phyloP scores from a whole-genome alignment of 92 coral and sea anemone genomes.

The Paramuricea clavata region DNA sequence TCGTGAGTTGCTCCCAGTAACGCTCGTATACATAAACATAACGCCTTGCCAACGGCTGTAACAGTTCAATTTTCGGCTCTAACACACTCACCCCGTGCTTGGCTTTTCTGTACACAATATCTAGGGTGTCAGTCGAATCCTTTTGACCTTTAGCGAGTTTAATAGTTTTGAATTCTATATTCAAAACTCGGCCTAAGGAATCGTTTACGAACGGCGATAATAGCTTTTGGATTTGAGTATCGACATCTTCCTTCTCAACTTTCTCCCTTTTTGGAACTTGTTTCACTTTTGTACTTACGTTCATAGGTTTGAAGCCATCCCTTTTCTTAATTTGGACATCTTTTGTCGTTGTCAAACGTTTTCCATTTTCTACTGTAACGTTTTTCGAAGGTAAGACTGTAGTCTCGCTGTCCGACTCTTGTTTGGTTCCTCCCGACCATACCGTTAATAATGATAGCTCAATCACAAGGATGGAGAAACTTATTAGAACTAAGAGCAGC shows the following conservation, averaged over 20 bases:
- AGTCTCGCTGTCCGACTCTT: not conserved
- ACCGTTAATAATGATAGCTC: not conserved
- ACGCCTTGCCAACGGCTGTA: not conserved
- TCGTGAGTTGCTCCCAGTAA: slow-evolving; percentile 18
- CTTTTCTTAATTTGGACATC: not conserved
- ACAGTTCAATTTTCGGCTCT: not conserved
- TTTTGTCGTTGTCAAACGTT: not conserved
- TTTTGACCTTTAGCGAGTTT: no score
- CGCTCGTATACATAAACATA: not conserved
- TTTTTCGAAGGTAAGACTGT: not conserved
- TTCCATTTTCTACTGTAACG: not conserved
- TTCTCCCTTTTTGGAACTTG: no score
- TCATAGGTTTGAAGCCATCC: not conserved
- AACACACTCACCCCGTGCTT: not conserved
- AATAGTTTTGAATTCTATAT: not conserved
- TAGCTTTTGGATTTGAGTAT: not conserved
- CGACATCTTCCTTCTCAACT: not conserved
- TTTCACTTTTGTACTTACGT: no score
- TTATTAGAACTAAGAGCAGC: not conserved
- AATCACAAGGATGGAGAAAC: not conserved
- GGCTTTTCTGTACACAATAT: not conserved
- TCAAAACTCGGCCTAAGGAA: not conserved
- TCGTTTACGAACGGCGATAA: not conserved
- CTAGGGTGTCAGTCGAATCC: not conserved
- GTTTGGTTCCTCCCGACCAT: not conserved